phyloP scores from a whole-genome alignment of 2,888 invertebrate species.

The Phasia obesa region DNA sequence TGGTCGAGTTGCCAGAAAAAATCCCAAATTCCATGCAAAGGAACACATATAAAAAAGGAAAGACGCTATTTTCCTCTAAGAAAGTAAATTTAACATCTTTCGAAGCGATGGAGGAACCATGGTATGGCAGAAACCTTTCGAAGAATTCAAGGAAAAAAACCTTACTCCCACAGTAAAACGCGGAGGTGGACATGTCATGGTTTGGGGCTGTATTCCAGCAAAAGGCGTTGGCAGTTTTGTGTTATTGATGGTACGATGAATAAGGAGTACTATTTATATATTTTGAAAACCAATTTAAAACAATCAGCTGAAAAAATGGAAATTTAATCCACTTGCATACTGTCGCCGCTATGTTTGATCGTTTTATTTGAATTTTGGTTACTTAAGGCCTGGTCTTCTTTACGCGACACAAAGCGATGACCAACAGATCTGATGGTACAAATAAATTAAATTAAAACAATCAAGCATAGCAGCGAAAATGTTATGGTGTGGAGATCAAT shows the following conservation, averaged over 20 bases:
- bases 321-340: too few relatives aligned
- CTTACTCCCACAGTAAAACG: background rate
- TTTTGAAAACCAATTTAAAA: background rate
- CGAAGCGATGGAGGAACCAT: background rate
- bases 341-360: too few relatives aligned
- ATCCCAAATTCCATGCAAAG: background rate
- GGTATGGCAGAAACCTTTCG: constrained; percentile 1
- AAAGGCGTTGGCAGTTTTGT: background rate
- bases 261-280: background rate
- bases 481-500: too few relatives aligned
- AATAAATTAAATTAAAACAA: too few relatives aligned
- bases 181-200: too few relatives aligned
- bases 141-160: constrained; percentile 8
- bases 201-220: background rate
- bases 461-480: too few relatives aligned
- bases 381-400: too few relatives aligned
- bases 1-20: background rate
- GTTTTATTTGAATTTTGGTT: too few relatives aligned
- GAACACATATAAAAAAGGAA: background rate
- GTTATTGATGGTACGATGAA: background rate
- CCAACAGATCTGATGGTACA: too few relatives aligned
- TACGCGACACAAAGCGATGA: too few relatives aligned
- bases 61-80: background rate
- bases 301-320: background rate
- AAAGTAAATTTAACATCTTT: too few relatives aligned